Conservation (phyloP, 2,888 invertebrate genomes). For the Trichopoda pennipes region DNA sequence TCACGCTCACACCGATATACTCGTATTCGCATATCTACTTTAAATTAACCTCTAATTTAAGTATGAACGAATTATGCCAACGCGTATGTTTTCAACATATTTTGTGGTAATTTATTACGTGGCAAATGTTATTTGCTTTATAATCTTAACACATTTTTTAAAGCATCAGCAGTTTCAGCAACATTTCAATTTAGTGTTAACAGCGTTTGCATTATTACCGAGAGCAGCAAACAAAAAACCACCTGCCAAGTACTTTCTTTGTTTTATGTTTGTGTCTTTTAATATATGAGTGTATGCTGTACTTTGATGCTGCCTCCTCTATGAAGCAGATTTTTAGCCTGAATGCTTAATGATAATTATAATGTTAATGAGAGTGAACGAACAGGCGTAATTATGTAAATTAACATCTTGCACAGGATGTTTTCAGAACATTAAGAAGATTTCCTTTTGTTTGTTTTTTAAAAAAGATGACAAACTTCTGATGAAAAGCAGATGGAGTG, state of each 20-base stretch:
- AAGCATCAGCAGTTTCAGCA: slow-evolving; percentile 9
- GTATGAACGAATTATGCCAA: slow-evolving; percentile 51
- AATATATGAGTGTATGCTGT: neutral
- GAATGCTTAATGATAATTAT: slow-evolving; percentile 74
- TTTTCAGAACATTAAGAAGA: slow-evolving; percentile 53
- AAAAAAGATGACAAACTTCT: slow-evolving; percentile 9
- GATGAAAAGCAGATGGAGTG: slow-evolving; percentile 63
- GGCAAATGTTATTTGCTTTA: slow-evolving; percentile 72
- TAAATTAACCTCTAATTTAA: slow-evolving; percentile 60
- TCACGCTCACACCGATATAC: slow-evolving; percentile 8
- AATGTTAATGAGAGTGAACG: slow-evolving; percentile 75
- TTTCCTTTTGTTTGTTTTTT: slow-evolving; percentile 24
- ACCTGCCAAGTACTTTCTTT: slow-evolving; percentile 67
- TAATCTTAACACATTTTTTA: slow-evolving; percentile 70
- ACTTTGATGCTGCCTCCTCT: neutral
- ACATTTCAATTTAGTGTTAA: slow-evolving; percentile 32
- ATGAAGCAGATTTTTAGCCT: slow-evolving; percentile 43
- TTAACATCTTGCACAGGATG: slow-evolving; percentile 62
- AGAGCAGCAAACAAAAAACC: slow-evolving; percentile 51
- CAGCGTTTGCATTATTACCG: slow-evolving; percentile 17
- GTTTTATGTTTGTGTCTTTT: slow-evolving; percentile 22
- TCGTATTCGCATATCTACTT: slow-evolving; percentile 28
- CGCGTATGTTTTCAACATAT: slow-evolving; percentile 68
- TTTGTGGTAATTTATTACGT: slow-evolving; percentile 76
- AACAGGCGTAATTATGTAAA: slow-evolving; percentile 69